Evolutionary conservation across 2,888 invertebrate genomes (phyloP), one percentile per base, ranked within the genome.

Genomic region (Entomobrya proxima): DNA sequence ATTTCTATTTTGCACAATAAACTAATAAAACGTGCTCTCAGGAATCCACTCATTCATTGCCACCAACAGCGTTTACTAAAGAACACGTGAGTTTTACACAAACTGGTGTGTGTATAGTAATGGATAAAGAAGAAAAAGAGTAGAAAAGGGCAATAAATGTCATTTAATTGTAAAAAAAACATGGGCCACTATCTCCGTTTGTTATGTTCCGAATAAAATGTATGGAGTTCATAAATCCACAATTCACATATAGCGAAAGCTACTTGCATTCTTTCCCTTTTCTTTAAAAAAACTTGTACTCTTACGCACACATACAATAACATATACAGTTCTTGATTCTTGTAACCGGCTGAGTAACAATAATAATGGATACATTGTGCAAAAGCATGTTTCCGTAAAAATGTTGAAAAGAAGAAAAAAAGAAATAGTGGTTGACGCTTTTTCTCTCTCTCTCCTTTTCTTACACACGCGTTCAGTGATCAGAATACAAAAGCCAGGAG

Each of bases 151-250:
- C 86, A 90, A 90, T 90, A 90, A 90, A 90, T 89, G 90, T 90
- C 90, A 89, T 89, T 90, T 89, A 90, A 90, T 90, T 89, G 90
- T 89, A 61, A 85, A 77, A 78, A 79, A 11, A 47, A 30, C 27
- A 2, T 24, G 21, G 27, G 9, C 7, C 47, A 15, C 47, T 24
- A 11, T 27, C 44, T 69, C 82, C 50, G 47, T 79, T 52, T 67
- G 2, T 77, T 77, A 24, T 64, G 47, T 86, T n/a, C n/a, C n/a
- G n/a, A n/a, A n/a, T n/a, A 15, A 58, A 58, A 86, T 84, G 87
- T 89, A 90, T 89, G 88, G 90, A 90, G 88, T 90, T 90, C 88
- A 89, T 90, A 90, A 90, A 90, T 90, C 88, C 50, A 61, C 44
- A 44, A 24, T 72, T 13, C 75, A 75, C 55, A 44, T n/a, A n/a